These are phyloP conservation scores for Characodon lateralis DNA, from an alignment of 2,797 vertebrate genomes.

Conservation along the genomic window DNA sequence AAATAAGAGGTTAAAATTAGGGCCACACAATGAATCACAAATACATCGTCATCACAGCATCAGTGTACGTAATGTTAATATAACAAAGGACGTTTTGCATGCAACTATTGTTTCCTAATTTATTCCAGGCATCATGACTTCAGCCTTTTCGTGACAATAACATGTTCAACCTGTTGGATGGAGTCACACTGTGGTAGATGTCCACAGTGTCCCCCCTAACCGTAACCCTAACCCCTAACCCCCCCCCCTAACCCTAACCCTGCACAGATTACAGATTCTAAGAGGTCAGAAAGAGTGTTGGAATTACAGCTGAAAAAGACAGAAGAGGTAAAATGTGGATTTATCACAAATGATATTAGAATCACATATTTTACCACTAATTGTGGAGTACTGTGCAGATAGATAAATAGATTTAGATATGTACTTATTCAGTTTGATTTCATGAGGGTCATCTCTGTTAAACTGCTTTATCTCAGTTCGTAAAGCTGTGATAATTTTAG, in stretches of 20 bases:
- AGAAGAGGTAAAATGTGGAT: neutral
- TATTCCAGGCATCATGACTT: neutral
- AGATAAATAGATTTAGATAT: no score
- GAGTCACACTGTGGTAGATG: neutral
- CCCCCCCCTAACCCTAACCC: no score
- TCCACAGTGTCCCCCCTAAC: neutral
- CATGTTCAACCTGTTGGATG: neutral
- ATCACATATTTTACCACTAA: neutral
- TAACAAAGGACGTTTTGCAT: neutral
- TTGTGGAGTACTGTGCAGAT: no score
- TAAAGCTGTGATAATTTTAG: neutral
- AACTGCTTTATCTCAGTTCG: neutral
- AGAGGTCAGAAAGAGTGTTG: neutral
- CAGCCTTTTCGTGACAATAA: neutral
- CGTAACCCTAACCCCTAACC: no score
- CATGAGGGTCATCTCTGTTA: no score
- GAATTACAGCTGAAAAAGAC: neutral
- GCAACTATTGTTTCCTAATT: neutral
- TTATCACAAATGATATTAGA: neutral
- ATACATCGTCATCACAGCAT: neutral
- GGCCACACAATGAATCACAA: no score
- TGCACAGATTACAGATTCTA: neutral
- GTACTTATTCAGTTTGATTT: no score
- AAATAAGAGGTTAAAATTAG: no score
- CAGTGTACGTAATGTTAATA: neutral